Evolutionary conservation across 2,888 invertebrate species (phyloP).

Genomic region (Teleiodes luculella): DNA sequence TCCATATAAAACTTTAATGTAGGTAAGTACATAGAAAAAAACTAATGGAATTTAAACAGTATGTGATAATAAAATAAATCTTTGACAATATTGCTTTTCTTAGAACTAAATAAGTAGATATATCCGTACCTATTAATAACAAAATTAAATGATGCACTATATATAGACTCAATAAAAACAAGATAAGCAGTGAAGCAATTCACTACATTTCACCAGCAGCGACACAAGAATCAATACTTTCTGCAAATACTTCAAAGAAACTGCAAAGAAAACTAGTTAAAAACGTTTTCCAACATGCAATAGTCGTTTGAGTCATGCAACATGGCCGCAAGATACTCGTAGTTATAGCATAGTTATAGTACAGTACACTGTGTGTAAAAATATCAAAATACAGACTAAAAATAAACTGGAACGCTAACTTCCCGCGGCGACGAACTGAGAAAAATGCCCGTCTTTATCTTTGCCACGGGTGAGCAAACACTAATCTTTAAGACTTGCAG

Average conservation of each 20-base stretch:
- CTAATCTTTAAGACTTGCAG: not conserved
- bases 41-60: too few species aligned
- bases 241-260: not conserved
- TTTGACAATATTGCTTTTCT: too few species aligned
- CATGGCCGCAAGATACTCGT: conserved; percentile 12
- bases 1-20: too few species aligned
- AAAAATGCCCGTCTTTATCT: conserved; percentile 28
- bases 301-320: conserved; percentile 16
- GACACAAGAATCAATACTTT: not conserved
- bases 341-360: too few species aligned
- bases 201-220: too few species aligned
- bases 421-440: conserved; percentile 32
- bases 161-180: too few species aligned
- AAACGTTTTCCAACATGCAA: not conserved
- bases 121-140: too few species aligned
- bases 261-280: not conserved
- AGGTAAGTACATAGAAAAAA: too few species aligned
- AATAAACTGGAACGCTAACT: conserved; percentile 27
- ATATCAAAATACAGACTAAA: conserved; percentile 28
- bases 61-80: too few species aligned
- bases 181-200: too few species aligned
- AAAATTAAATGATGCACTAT: too few species aligned
- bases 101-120: too few species aligned
- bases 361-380: conserved; percentile 19
- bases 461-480: not conserved